These are phyloP conservation scores for Odontesthes bonariensis DNA, from an alignment of 2,113 vertebrate genomes.

Conservation along the genomic window DNA sequence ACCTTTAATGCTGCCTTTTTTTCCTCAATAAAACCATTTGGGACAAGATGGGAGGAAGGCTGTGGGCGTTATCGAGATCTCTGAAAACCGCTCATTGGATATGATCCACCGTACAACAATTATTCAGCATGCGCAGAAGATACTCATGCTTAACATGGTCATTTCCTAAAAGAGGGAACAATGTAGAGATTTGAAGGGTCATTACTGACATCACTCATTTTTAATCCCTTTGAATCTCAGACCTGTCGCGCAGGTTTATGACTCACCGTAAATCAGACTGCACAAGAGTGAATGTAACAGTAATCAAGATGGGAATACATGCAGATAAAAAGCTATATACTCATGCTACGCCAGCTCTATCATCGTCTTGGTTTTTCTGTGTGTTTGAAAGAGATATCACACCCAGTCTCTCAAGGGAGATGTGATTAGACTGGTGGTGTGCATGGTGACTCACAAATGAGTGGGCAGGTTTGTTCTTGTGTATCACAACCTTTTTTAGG, in stretches of 20 bases:
- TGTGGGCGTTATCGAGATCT: too few relatives aligned
- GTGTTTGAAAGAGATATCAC: conserved; percentile 23
- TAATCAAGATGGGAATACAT: conserved; percentile 12
- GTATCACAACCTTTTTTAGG: conserved; percentile 2
- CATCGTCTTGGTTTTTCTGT: background rate
- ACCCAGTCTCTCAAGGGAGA: conserved; percentile 5
- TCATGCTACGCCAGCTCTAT: conserved; percentile 1
- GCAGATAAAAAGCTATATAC: conserved; percentile 16
- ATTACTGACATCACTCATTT: background rate
- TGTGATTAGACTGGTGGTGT: conserved; percentile 7
- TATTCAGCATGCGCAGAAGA: background rate
- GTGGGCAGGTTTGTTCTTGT: conserved; percentile 43
- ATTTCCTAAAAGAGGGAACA: conserved; percentile 1
- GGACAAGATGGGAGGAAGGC: too few relatives aligned
- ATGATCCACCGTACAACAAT: too few relatives aligned
- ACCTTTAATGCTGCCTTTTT: too few relatives aligned
- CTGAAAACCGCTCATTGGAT: too few relatives aligned
- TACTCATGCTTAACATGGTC: background rate
- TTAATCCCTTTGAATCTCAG: conserved; percentile 25
- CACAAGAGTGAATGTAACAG: background rate
- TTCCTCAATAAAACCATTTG: too few relatives aligned
- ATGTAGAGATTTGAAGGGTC: conserved; percentile 25
- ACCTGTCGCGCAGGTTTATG: conserved; percentile 39
- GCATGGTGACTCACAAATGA: conserved; percentile 46
- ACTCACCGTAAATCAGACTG: conserved; percentile 27